Evolutionary conservation across 1,140 invertebrate genomes (phyloP).

Genomic region (Atopsyche davidsoni): DNA sequence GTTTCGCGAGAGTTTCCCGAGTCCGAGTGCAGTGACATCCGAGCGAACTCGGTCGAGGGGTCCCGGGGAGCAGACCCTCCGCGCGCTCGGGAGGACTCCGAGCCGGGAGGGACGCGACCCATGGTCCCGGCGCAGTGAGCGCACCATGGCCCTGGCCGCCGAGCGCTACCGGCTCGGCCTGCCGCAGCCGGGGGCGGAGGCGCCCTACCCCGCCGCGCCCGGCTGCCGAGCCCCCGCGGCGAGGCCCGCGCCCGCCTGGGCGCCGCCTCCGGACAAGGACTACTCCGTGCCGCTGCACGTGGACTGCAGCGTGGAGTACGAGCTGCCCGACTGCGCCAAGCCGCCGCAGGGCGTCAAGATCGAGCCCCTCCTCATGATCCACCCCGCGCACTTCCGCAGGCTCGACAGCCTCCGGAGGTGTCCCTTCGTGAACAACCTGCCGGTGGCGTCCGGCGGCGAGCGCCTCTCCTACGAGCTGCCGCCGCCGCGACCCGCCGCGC

Average conservation of each 20-base stretch:
- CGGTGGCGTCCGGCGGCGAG: constrained; percentile 19
- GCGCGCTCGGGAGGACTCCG: neutral
- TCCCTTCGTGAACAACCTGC: constrained; percentile 51
- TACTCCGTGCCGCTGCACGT: constrained; percentile 73
- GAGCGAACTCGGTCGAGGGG: neutral
- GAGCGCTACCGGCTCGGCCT: constrained; percentile 19
- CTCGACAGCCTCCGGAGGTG: constrained; percentile 69
- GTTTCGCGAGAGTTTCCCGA: no score
- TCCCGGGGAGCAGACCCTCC: neutral
- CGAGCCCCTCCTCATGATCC: constrained; percentile 76
- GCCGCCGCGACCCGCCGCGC: neutral
- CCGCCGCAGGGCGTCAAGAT: constrained; percentile 67
- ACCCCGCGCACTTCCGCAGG: constrained; percentile 77
- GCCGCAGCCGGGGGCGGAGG: neutral
- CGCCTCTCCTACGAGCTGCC: constrained; percentile 17
- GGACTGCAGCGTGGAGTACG: constrained; percentile 80
- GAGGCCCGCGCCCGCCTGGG: neutral
- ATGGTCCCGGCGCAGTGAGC: neutral
- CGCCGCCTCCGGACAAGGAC: constrained; percentile 54
- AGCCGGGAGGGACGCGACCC: neutral
- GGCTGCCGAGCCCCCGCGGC: neutral
- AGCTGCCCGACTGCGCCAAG: constrained; percentile 73
- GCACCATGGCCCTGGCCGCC: constrained; percentile 24
- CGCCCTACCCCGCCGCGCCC: constrained; percentile 3
- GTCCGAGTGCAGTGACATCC: neutral